Conservation (phyloP, 2,888 invertebrate species). For the Coecobrya sp. region DNA sequence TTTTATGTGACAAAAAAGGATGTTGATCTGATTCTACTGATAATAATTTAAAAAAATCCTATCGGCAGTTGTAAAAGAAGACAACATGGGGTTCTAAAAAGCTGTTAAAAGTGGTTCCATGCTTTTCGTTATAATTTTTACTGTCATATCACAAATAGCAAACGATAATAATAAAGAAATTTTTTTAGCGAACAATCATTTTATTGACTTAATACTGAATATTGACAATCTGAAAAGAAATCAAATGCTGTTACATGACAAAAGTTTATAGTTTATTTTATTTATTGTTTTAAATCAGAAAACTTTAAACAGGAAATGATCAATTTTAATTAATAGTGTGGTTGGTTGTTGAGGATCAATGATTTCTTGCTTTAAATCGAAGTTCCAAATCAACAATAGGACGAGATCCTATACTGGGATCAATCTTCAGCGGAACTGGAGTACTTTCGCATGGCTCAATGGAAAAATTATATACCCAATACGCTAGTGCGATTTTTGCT, state of each 20-base stretch:
- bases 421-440: constrained; percentile 76
- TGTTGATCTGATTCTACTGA: constrained; percentile 20
- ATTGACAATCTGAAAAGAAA: background rate
- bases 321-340: background rate
- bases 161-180: background rate
- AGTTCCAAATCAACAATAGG: constrained; percentile 68
- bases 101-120: background rate
- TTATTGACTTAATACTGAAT: constrained; percentile 29
- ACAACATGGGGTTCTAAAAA: background rate
- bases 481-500: constrained; percentile 81
- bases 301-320: constrained; percentile 18
- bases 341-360: background rate
- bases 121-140: background rate
- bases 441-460: constrained; percentile 79
- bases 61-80: background rate
- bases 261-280: no score
- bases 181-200: background rate
- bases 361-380: constrained; percentile 62
- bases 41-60: background rate
- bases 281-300: background rate
- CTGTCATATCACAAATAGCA: background rate
- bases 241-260: background rate
- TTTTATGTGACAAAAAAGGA: constrained; percentile 81
- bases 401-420: constrained; percentile 52
- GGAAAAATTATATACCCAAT: constrained; percentile 75